Evolutionary conservation across 2,888 invertebrate species (phyloP), one percentile per base, ranked within the genome.

Genomic region (Megastigmus dorsalis): DNA sequence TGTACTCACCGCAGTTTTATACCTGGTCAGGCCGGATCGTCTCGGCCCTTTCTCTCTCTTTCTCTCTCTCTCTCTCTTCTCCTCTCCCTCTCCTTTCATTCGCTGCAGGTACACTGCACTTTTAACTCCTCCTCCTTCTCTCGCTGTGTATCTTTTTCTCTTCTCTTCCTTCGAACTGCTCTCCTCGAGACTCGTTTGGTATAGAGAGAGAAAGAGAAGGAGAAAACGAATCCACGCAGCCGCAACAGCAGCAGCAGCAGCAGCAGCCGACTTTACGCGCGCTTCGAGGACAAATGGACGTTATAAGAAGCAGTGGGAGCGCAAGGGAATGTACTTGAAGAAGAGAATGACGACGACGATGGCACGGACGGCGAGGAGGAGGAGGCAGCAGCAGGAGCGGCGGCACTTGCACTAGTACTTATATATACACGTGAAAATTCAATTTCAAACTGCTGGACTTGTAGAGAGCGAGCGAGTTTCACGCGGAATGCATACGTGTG

Each of bases 11-110:
- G 1, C 9, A 45, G n/a, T 63, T 43, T 41, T 52, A 20, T 71
- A 72, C 65, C 65, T 72, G 63, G 52, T 28, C 45, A 10, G 54
- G 23, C 45, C 30, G 43, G 62, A 55, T 70, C 52, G 62, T 54
- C 62, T 60, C 67, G 55, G 23, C 59, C 59, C 59, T 59, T 41
- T 41, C 41, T 41, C 30, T 10, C 33, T 9, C 20, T 5, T 15
- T 1, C 26, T 2, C 62, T 9, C 10, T 28, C 33, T n/a, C 15
- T 13, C 60, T 45, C 63, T 43, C 36, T 52, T 36, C 38, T 18
- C n/a, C 52, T 30, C 13, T 4, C 28, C 38, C 55, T 26, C 13
- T 38, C 15, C 23, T 18, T 23, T 33, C 30, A 28, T 28, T 28
- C 45, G 9, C 7, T 28, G 28, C 63, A 36, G 48, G 45, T 55